Base-by-base conservation (phyloP, 2,888 invertebrate species). In the Pammene aurita region DNA sequence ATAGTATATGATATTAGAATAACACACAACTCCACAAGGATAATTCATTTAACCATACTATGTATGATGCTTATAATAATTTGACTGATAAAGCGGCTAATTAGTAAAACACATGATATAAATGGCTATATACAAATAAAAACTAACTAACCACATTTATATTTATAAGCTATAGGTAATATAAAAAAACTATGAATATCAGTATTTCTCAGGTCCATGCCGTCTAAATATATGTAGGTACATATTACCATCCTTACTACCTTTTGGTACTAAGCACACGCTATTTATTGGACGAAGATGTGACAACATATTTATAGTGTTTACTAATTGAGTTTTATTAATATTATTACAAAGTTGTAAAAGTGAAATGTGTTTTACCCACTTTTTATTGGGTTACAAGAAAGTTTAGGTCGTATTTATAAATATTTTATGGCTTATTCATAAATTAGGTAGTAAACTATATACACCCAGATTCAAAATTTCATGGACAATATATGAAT, bases 301-400 rank as follows among this genome's bases (percentile, higher is more conserved):
- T 10, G 7, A 16, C 14, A 4, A 9, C 13, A 41, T 18, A 60
- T 46, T 60, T 48, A 46, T 11, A 50, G 7, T 16, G 16, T 18
- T 61, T 6, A 38, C 41, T 38, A 62, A 50, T 42, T 50, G 18
- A 18, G n/a, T 13, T 41, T 38, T 41, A 61, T 61, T 48, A 16
- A 38, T 61, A 38, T 13, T 60, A 60, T 48, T 50, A 41, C 50
- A 50, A 10, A 18, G 38, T 38, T 13, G 41, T 62, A 50, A 62
- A 62, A 50, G 61, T 50, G 50, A 62, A 62, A 50, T 62, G 61
- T 50, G 38, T 62, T 62, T 62, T 62, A 62, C 61, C 16, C 14
- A 13, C 35, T 13, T 34, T n/a, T 14, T 26, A 18, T 58, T 44
- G 26, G 26, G 58, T 41, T 48, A 50, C 48, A 61, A 46, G 58